phyloP scores from a whole-genome alignment of 2,113 vertebrate species.

The Siphamia tubifer region DNA sequence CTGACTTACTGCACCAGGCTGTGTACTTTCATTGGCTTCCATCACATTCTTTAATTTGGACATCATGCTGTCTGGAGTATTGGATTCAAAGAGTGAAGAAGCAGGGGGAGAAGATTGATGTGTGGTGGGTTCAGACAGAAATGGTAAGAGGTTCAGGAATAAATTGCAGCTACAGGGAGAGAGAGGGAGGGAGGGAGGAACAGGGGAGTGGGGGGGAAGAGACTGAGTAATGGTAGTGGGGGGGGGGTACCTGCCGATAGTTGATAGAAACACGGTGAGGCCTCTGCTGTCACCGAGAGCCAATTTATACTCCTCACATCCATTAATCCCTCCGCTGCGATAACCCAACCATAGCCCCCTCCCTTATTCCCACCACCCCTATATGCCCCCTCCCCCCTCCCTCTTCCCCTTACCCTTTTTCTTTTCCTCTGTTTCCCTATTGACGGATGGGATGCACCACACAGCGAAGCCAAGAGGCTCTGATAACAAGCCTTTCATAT shows the following conservation, averaged over 20 bases:
- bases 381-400: not conserved
- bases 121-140: constrained; percentile 20
- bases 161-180: constrained; percentile 27
- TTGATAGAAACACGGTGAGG: constrained; percentile 57
- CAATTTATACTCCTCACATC: constrained; percentile 66
- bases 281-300: constrained; percentile 56
- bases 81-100: constrained; percentile 41
- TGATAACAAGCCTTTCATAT: constrained; percentile 82
- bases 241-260: constrained; percentile 49
- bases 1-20: constrained; percentile 7
- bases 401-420: not conserved
- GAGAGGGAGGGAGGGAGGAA: constrained; percentile 20
- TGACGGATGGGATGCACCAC: constrained; percentile 84
- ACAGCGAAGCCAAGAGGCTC: constrained; percentile 71
- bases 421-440: constrained; percentile 56
- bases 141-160: constrained; percentile 37
- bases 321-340: constrained; percentile 70
- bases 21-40: constrained; percentile 30
- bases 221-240: not conserved
- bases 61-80: constrained; percentile 52
- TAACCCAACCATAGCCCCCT: constrained; percentile 42
- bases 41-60: constrained; percentile 58
- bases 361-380: not conserved
- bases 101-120: constrained; percentile 19
- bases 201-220: constrained; percentile 25